Percentiles rank a stretch among this genome's conserved stretches.
Conservation (phyloP, 1,140 invertebrate species). For the Orius laevigatus region DNA sequence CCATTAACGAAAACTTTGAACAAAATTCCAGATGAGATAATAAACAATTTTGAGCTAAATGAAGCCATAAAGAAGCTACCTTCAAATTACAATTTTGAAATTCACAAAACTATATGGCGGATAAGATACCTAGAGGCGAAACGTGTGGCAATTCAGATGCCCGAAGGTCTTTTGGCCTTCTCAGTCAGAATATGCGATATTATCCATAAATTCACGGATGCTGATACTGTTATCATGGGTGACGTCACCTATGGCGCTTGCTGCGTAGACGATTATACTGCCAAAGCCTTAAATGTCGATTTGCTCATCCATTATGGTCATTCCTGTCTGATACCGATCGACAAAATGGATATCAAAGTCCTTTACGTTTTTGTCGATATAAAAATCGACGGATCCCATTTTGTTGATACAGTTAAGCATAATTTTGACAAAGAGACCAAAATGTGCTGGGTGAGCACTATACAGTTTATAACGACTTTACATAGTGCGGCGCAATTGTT, state of each 20-base stretch:
- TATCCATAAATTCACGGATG: slow-evolving; percentile 75
- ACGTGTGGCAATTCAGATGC: slow-evolving; percentile 89
- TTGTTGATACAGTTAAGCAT: slow-evolving; percentile 71
- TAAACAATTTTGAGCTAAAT: slow-evolving; percentile 61
- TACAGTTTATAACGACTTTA: slow-evolving; percentile 91
- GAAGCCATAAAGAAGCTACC: slow-evolving; percentile 61
- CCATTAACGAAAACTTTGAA: slow-evolving; percentile 47
- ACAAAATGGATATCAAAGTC: slow-evolving; percentile 82
- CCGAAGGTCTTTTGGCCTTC: slow-evolving; percentile 86
- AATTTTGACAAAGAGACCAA: slow-evolving; percentile 55
- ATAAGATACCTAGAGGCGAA: slow-evolving; percentile 67
- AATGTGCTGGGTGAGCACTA: slow-evolving; percentile 75
- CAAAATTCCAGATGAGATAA: slow-evolving; percentile 68
- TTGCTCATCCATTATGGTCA: slow-evolving; percentile 96
- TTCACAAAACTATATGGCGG: slow-evolving; percentile 95
- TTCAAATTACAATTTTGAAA: slow-evolving; percentile 96
- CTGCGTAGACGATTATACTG: slow-evolving; percentile 97
- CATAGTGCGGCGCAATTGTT: slow-evolving; percentile 59
- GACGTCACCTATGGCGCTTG: slow-evolving; percentile 99
- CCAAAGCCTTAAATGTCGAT: slow-evolving; percentile 75
- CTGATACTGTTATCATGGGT: slow-evolving; percentile 93
- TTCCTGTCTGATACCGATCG: slow-evolving; percentile 91
- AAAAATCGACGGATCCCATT: slow-evolving; percentile 81
- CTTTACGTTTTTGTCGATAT: slow-evolving; percentile 94
- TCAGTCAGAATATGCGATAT: slow-evolving; percentile 88